Base-by-base conservation (phyloP, 2,797 vertebrate genomes). In the Rhinoraja longicauda region DNA sequence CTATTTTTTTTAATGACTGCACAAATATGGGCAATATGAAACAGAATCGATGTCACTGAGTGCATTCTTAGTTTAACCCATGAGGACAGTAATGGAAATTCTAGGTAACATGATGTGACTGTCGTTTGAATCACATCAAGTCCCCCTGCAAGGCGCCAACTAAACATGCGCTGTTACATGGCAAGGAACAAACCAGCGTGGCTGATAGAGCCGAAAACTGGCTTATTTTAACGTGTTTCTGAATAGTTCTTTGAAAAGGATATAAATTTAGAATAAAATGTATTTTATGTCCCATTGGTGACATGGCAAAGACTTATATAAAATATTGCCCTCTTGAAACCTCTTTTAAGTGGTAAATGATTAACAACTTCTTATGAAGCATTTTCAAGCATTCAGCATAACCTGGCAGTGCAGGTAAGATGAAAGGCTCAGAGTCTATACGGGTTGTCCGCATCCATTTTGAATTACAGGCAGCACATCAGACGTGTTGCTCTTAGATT, bases 321-420 rank as follows among this genome's bases (percentile, higher is more conserved):
- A 81, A 57, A 84, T 26, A 84, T 84, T n/a, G 26, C 26, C 21
- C 45, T 59, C 81, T 29, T 84, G 53, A 84, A 12, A 9, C 59
- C 26, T 59, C 29, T 59, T 84, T 9, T 84, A 59, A 84, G 45
- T 84, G 81, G 53, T 12, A 84, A 84, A 84, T 84, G 53, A 84
- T 84, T 84, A 57, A 82, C 24, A 82, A 84, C 26, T 84, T 84
- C 15, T 26, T 84, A n/a, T 59, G 81, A 84, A 84, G 26, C 26
- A 57, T 59, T 53, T 84, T 53, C 81, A 84, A 57, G 84, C 53
- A 82, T 57, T 82, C 39, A 15, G 10, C 84, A 29, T 84, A 84
- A 24, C 53, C 8, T 26, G 26, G 53, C 59, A 24, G 21, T 26
- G 26, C 24, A 73, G 70, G 6, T 19, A 72, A 4, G 17, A 17